These are phyloP conservation scores for Zhuqinia jingwanae DNA, from an alignment of 2,888 invertebrate genomes.

Conservation along the genomic window DNA sequence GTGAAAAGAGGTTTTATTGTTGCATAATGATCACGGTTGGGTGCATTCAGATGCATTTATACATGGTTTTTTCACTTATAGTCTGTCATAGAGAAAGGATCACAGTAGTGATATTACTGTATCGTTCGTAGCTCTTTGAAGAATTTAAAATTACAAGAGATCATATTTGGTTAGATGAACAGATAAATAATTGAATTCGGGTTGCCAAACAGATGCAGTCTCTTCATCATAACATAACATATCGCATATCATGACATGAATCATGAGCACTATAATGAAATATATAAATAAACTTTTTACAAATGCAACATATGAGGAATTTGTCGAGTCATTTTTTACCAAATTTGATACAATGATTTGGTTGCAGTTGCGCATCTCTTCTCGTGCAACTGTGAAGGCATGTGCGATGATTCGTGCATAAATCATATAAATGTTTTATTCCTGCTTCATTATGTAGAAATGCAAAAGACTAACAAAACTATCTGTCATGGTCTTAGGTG, in stretches of 20 bases:
- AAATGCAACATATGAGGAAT: conserved; percentile 10
- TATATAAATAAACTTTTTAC: neutral
- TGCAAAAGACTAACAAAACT: no score
- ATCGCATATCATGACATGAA: conserved; percentile 12
- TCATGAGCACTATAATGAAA: neutral
- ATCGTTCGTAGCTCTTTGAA: neutral
- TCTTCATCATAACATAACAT: neutral
- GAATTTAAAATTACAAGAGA: conserved; percentile 11
- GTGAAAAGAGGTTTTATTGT: neutral
- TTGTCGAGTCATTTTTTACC: conserved; percentile 44
- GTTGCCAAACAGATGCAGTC: neutral
- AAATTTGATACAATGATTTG: conserved; percentile 21
- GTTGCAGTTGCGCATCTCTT: neutral
- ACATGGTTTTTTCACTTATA: neutral
- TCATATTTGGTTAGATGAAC: neutral
- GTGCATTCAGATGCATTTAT: neutral
- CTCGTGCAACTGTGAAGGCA: no score
- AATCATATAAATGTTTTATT: no score
- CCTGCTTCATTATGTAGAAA: no score
- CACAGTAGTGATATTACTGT: neutral
- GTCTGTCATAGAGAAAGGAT: no score
- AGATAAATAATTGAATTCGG: neutral
- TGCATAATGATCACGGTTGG: neutral
- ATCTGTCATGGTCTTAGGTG: no score
- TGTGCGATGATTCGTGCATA: no score